A percentile compares a stretch with the other conserved stretches of the same genome.
Evolutionary conservation across 2,888 invertebrate genomes (phyloP).

Genomic region (Notodonta dromedarius): DNA sequence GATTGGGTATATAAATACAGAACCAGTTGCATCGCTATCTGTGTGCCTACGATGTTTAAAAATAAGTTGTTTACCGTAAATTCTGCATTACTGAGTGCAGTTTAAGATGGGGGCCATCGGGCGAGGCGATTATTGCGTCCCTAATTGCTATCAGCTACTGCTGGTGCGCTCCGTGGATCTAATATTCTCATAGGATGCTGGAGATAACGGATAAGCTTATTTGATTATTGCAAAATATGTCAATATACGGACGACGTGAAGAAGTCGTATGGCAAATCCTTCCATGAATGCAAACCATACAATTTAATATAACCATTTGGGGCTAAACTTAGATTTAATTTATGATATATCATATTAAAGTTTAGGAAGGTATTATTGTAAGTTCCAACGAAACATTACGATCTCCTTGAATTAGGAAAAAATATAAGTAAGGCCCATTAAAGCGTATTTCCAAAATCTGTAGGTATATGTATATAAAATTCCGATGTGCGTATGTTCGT

Average conservation of each 20-base stretch:
- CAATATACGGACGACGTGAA: slow-evolving; percentile 28
- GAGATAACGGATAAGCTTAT: slow-evolving; percentile 33
- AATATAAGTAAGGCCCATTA: too few relatives aligned
- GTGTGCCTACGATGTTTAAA: slow-evolving; percentile 30
- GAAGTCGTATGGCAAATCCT: neutral
- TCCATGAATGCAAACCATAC: neutral
- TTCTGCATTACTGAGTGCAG: slow-evolving; percentile 33
- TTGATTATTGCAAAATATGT: slow-evolving; percentile 37
- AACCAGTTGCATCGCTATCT: slow-evolving; percentile 36
- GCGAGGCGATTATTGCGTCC: slow-evolving; percentile 28
- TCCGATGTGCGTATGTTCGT: too few relatives aligned
- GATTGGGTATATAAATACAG: slow-evolving; percentile 25
- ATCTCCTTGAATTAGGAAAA: too few relatives aligned
- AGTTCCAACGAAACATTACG: too few relatives aligned
- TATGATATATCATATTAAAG: too few relatives aligned
- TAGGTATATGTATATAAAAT: too few relatives aligned
- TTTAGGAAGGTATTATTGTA: too few relatives aligned
- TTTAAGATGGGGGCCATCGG: slow-evolving; percentile 36
- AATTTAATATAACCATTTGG: too few relatives aligned
- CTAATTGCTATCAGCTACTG: slow-evolving; percentile 38
- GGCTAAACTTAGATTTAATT: too few relatives aligned
- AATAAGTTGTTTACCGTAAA: slow-evolving; percentile 36
- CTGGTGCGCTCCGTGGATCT: slow-evolving; percentile 21
- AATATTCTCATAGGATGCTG: slow-evolving; percentile 26
- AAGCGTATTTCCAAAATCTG: too few relatives aligned